Evolutionary conservation across 2,113 vertebrate species (phyloP).

Genomic region (Acrocephalus kingi): DNA sequence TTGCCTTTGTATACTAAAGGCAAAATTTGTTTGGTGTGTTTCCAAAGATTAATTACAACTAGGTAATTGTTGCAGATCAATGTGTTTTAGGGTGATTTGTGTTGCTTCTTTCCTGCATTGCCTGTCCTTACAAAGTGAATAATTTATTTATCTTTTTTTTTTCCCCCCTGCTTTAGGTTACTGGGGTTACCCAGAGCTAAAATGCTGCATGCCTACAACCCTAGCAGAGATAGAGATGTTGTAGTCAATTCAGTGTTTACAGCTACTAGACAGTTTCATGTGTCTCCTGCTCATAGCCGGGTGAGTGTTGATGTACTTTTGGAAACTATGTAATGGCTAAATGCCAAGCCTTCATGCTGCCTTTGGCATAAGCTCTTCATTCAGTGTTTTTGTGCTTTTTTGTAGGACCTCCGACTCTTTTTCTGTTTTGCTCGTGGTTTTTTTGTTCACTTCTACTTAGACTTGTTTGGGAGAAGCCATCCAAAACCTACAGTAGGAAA

Average conservation of each 20-base stretch:
- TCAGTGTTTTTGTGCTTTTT: constrained; percentile 38
- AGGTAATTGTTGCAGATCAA: neutral
- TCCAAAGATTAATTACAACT: neutral
- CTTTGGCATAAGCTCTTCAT: constrained; percentile 50
- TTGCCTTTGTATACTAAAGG: neutral
- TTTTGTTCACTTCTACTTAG: constrained; percentile 2
- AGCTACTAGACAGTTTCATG: constrained; percentile 92
- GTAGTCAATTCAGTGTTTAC: constrained; percentile 94
- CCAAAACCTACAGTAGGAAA: constrained; percentile 5
- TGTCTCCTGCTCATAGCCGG: constrained; percentile 91
- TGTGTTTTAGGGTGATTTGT: neutral
- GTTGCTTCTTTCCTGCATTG: neutral
- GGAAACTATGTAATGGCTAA: constrained; percentile 62
- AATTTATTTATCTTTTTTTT: neutral
- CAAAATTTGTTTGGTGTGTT: neutral
- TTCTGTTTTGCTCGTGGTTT: neutral
- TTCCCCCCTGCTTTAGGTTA: constrained; percentile 67
- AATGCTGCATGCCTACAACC: constrained; percentile 91
- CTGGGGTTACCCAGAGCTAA: constrained; percentile 90
- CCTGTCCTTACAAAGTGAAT: neutral
- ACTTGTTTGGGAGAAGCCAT: neutral
- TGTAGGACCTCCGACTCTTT: neutral
- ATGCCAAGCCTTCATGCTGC: constrained; percentile 60
- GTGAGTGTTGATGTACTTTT: constrained; percentile 80
- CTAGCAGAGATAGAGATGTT: constrained; percentile 89